Base-by-base conservation (phyloP, 2,888 invertebrate species). In the Argyresthia albistria region DNA sequence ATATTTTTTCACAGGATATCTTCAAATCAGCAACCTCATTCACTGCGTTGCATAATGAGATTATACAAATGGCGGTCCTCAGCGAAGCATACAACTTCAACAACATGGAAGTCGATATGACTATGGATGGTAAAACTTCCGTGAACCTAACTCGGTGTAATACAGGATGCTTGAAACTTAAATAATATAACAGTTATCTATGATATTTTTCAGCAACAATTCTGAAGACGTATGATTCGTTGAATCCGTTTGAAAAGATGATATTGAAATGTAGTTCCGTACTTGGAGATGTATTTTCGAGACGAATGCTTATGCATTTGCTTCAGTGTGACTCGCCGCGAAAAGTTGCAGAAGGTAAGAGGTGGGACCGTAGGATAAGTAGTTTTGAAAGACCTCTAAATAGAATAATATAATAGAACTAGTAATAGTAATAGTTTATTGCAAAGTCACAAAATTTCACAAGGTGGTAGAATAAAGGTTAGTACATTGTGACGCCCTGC, bases 201-300 rank as follows among this genome's bases (percentile, higher is more conserved):
- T 10, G 11, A 4, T 52, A 43, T 58, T 25, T 70, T 76, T n/a
- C 61, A 90, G 91, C 89, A 16, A 81, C 90, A 54, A 89, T 92
- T 53, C 64, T 92, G 59, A 91, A 90, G 69, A 88, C 90, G 0
- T 92, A 91, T 61, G 92, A 93, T 66, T 90, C 90, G 0, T 64
- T 93, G 55, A 89, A 88, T 3, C 89, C 91, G 0, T 88, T 90
- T 57, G 92, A 92, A 65, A 91, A 92, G 69, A 77, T 90, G 63
- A 63, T 93, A 11, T 63, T 92, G 36, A 93, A 92, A 72, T 90
- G 90, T 59, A 90, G 90, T 8, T 86, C 92, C 0, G 90, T 92
- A 4, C 73, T 92, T 8, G 92, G 92, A 0, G 90, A 90, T 52
- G 83, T 84, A n/a, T 90, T 92, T 59, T 86, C 90, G 0, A 79